Conservation (phyloP, 1,140 invertebrate species). For the Pararge aegeria region DNA sequence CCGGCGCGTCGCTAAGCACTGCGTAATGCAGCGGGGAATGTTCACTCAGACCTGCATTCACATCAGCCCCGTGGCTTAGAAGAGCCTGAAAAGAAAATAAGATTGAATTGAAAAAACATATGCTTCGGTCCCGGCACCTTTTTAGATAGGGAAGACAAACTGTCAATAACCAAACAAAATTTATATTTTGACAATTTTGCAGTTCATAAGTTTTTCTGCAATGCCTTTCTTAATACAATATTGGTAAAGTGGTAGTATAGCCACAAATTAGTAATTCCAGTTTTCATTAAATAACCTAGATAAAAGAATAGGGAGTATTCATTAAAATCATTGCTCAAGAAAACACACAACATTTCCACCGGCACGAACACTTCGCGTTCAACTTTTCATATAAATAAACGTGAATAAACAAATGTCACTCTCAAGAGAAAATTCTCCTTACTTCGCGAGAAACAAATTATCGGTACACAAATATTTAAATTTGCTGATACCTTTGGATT, state of each 20-base stretch:
- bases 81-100: slow-evolving; percentile 67
- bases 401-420: not conserved
- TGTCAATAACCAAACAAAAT: too few relatives aligned
- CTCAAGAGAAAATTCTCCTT: not conserved
- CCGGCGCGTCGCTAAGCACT: slow-evolving; percentile 84
- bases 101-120: too few relatives aligned
- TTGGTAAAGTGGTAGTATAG: too few relatives aligned
- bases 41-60: slow-evolving; percentile 86
- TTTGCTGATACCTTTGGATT: too few relatives aligned
- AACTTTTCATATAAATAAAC: not conserved
- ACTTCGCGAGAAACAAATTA: not conserved
- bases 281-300: not conserved
- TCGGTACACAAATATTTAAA: not conserved
- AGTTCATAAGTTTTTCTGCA: too few relatives aligned
- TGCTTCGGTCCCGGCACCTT: too few relatives aligned
- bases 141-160: too few relatives aligned
- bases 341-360: not conserved
- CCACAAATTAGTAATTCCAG: too few relatives aligned
- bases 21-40: slow-evolving; percentile 87
- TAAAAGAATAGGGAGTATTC: not conserved
- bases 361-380: not conserved
- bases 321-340: not conserved
- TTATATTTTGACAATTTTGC: too few relatives aligned
- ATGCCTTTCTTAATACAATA: too few relatives aligned
- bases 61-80: slow-evolving; percentile 84